Percentiles rank a stretch among this genome's conserved stretches.
These are phyloP conservation scores for Anthopleura xanthogrammica DNA, from an alignment of 92 coral and sea anemone genomes.

Conservation along the genomic window DNA sequence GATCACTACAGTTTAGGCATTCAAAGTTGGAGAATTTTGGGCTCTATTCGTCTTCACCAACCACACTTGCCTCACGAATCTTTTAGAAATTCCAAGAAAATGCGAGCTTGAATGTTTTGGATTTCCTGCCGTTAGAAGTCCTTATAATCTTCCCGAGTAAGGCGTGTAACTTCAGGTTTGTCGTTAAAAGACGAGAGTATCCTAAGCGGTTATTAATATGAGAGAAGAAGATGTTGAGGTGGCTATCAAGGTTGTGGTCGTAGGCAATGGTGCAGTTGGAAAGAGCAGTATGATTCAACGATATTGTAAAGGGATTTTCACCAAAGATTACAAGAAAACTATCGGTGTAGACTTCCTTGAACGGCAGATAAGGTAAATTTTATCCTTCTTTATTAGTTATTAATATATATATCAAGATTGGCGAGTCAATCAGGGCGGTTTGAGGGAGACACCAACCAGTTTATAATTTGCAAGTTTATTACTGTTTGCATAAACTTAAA, in stretches of 20 bases:
- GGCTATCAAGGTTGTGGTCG: conserved; percentile 97
- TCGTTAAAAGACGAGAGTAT: neutral
- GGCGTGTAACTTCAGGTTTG: neutral
- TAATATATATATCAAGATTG: neutral
- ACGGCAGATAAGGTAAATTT: conserved; percentile 83
- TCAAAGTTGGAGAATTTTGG: neutral
- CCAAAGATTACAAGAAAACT: conserved; percentile 98
- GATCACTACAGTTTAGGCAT: neutral
- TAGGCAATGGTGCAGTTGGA: conserved; percentile 99
- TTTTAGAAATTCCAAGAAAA: neutral
- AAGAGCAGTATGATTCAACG: conserved; percentile 99
- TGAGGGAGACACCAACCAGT: neutral
- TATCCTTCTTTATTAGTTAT: conserved; percentile 6
- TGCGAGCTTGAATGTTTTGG: neutral
- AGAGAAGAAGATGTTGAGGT: conserved; percentile 99
- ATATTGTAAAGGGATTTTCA: conserved; percentile 97
- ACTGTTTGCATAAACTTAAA: conserved; percentile 7
- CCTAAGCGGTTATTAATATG: conserved; percentile 43
- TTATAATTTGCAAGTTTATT: neutral
- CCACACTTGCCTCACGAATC: neutral
- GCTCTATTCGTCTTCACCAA: conserved; percentile 1
- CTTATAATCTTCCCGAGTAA: neutral
- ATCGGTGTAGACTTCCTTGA: conserved; percentile 99
- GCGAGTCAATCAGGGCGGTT: conserved; percentile 1
- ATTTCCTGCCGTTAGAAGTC: neutral